Base-by-base conservation (phyloP, 1,140 invertebrate genomes). In the Platorchestia sp. region DNA sequence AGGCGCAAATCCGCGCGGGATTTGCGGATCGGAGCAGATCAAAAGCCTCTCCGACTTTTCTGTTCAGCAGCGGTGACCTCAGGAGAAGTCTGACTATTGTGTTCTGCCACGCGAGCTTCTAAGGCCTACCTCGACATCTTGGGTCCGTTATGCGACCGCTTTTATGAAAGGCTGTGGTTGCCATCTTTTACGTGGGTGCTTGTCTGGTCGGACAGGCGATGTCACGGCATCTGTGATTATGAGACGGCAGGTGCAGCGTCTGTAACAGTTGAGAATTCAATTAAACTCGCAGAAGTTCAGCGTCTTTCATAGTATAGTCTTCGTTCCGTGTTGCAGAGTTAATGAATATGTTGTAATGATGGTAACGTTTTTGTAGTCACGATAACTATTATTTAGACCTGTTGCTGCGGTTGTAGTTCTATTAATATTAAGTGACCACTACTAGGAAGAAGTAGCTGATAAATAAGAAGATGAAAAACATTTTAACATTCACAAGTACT, bases 21-120 rank as follows among this genome's bases (percentile, higher is more conserved):
- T 93, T 93, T 93, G 91, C 91, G 91, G 91, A 45, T 93, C 45
- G 36, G 91, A 47, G 91, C 91, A 93, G 91, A 93, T 93, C 91
- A 93, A 93, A 93, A 93, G 91, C 91, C 91, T 93, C 59, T 90
- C 91, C 45, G 91, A 93, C 91, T 93, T 93, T 93, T 45, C 91
- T 93, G 43, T 44, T 45, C 41, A 40, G 91, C 43, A 44, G 45
- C 43, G 91, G 91, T 89, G 87, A 89, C 87, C 87, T 89, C 41
- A 14, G 5, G 87, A 41, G 87, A 41, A 44, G 59, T 75, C 59
- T 75, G 59, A 10, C 59, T 75, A 75, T 75, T 75, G 59, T 75
- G 27, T 75, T 75, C 59, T 75, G 59, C 59, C 59, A 10, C 59
- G 59, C 59, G 59, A 75, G 27, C 27, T 75, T 75, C 59, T 75